A percentile compares a stretch with the other conserved stretches of the same genome.
phyloP scores from a whole-genome alignment of 1,140 invertebrate species.

The Sesamia nonagrioides region DNA sequence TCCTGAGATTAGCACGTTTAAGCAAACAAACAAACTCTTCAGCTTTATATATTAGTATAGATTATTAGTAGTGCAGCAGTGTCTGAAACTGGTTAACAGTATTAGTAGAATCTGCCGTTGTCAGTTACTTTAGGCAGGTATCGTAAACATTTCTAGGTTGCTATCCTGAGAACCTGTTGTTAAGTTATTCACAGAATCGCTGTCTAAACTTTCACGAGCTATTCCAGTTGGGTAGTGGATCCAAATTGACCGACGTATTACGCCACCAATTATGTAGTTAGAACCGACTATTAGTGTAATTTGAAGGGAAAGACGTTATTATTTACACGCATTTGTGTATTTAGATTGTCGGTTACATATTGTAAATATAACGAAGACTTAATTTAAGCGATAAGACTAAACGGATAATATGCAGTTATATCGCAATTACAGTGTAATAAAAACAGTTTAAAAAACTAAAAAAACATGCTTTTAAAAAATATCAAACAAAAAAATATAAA shows the following conservation, averaged over 20 bases:
- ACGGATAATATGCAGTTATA: no score
- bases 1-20: no score
- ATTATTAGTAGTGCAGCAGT: not conserved
- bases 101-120: not conserved
- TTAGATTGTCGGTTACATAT: not conserved
- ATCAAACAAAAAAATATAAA: no score
- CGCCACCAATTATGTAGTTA: not conserved
- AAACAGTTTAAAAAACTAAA: no score
- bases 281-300: conserved; percentile 5
- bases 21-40: no score
- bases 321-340: not conserved
- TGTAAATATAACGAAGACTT: no score
- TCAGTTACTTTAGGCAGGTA: conserved; percentile 20
- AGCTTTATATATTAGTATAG: no score
- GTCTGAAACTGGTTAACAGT: not conserved
- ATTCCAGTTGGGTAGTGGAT: not conserved
- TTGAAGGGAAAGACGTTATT: not conserved
- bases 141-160: conserved; percentile 21
- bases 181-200: conserved; percentile 9
- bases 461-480: no score
- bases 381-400: no score
- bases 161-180: conserved; percentile 30
- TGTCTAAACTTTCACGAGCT: conserved; percentile 27
- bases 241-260: conserved; percentile 19
- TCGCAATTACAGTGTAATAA: no score